Evolutionary conservation across 2,113 vertebrate species (phyloP).

Genomic region (Tychaedon coryphoeus): DNA sequence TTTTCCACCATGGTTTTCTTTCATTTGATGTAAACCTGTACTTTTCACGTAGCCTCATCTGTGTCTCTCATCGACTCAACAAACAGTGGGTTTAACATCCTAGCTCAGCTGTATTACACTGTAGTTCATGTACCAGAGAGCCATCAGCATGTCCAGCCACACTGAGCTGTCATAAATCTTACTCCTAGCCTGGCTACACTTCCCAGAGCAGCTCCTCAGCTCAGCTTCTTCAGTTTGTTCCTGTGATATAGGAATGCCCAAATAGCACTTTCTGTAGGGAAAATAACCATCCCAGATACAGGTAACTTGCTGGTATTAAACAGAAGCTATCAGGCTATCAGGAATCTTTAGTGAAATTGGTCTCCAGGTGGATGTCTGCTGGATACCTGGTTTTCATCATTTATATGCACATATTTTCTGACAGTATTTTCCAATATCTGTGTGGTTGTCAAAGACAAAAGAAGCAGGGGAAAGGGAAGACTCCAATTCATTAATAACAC

Average conservation of each 20-base stretch:
- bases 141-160: background rate
- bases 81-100: background rate
- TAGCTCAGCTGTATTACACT: background rate
- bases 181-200: background rate
- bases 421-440: background rate
- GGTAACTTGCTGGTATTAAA: background rate
- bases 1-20: background rate
- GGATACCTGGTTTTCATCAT: background rate
- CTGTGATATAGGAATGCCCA: background rate
- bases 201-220: background rate
- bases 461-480: background rate
- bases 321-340: background rate
- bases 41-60: background rate
- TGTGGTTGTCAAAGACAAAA: background rate
- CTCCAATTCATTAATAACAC: background rate
- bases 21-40: background rate
- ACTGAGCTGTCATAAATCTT: background rate
- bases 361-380: background rate
- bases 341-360: background rate
- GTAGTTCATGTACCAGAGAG: background rate
- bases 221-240: background rate
- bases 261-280: background rate
- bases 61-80: background rate
- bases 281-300: background rate
- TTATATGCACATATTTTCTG: background rate